Base-by-base conservation (phyloP, 2,888 invertebrate species). In the Drosophila formosana region DNA sequence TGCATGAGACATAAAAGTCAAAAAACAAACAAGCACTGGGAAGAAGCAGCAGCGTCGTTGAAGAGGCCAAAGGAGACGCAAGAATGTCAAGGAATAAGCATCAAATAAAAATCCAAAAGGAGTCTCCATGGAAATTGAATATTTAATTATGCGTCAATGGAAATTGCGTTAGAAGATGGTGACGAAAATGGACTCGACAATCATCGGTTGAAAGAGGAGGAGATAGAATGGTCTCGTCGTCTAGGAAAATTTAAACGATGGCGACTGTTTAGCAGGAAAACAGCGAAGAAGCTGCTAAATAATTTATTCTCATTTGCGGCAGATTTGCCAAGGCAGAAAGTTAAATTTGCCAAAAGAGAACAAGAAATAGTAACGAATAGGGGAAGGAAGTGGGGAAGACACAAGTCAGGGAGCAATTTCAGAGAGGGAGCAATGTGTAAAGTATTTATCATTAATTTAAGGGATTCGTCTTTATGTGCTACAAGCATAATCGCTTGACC, bases 1-100 rank as follows among this genome's bases (percentile, higher is more conserved):
- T 73, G 82, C 70, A 75, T 72, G 80, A 82, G 88, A 90, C 89
- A 84, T 30, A 2, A 80, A 84, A 87, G 80, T 86, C 87, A 76
- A 84, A 87, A 68, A 88, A 68, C 80, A 88, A 88, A 88, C 73
- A 78, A 55, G 70, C 32, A 5, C 5, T 25, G 8, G 5, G 25
- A 11, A 13, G 18, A 50, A 62, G 57, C 32, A 51, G 18, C 41
- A 61, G 34, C 32, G 56, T n/a, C 26, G 18, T 11, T 18, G 8
- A 51, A 39, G 37, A 18, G 9, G 51, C 8, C 26, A 49, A 53
- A 61, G 7, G 6, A 28, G 25, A 13, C 23, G 49, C 6, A 39
- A 51, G 34, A 25, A 68, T 63, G 58, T 18, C 55, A 61, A 75
- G 64, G 26, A 68, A 81, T 56, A 61, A 75, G 61, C 51, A 66